Evolutionary conservation across 1,140 invertebrate species (phyloP).

Genomic region (Aradophagus sp.): DNA sequence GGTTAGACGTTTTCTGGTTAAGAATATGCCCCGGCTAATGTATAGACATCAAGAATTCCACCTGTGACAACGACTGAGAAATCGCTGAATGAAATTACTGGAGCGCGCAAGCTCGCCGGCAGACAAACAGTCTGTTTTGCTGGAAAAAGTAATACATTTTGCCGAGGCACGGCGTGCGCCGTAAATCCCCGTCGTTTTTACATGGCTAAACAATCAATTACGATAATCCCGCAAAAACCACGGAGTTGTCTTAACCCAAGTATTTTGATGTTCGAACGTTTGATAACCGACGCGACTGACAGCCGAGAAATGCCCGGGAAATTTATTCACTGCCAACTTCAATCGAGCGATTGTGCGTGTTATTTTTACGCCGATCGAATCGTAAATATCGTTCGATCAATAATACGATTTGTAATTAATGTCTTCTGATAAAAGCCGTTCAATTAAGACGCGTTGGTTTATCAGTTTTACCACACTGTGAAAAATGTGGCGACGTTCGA

Average conservation of each 20-base stretch:
- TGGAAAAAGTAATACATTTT: slow-evolving; percentile 34
- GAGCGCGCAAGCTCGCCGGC: slow-evolving; percentile 25
- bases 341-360: too few relatives aligned
- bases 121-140: slow-evolving; percentile 31
- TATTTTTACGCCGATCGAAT: too few relatives aligned
- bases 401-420: too few relatives aligned
- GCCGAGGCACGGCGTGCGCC: neutral
- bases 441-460: too few relatives aligned
- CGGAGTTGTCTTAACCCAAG: neutral
- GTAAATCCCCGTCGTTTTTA: slow-evolving; percentile 16
- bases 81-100: slow-evolving; percentile 50
- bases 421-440: too few relatives aligned
- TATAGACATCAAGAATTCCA: slow-evolving; percentile 27
- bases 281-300: neutral
- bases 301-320: neutral
- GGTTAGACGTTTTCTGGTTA: slow-evolving; percentile 18
- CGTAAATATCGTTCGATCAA: too few relatives aligned
- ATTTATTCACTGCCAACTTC: too few relatives aligned
- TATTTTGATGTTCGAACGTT: too few relatives aligned
- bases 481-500: too few relatives aligned
- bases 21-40: slow-evolving; percentile 12
- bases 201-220: slow-evolving; percentile 19
- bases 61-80: slow-evolving; percentile 45
- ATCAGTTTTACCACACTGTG: too few relatives aligned
- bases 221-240: slow-evolving; percentile 5